Evolutionary conservation across 2,888 invertebrate genomes (phyloP), one percentile per base, ranked within the genome.

Genomic region (Eudasyphora cyanicolor): DNA sequence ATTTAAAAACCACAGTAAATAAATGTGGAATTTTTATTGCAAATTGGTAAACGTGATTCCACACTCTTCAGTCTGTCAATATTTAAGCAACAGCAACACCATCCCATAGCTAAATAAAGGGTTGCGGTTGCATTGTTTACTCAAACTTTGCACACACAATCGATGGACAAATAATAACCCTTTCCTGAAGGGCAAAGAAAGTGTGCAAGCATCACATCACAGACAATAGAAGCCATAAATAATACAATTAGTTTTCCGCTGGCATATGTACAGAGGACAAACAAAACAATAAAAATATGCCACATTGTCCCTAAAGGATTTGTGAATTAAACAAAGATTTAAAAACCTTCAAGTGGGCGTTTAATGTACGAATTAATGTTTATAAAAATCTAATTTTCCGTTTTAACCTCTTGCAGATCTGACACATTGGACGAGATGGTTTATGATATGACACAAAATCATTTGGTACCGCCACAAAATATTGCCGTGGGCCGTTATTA

Each of bases 401-500:
- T n/a, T n/a, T n/a, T n/a, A n/a, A n/a, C 51, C 19, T 29, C 54
- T 80, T 77, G 38, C 62, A 74, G 78, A 82, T 82, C 76, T 73
- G 79, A 74, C 60, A 71, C 38, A n/a, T 62, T 27, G 32, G 35
- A 73, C 67, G 70, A 49, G 42, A 92, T 92, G 92, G 92, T 92
- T 42, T 92, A 92, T 82, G 92, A 92, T 77, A 92, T 92, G 88
- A 91, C 91, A 21, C 67, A 67, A 67, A 67, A 42, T 67, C 92
- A 92, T 71, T 85, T 91, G 88, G 89, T 90, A 60, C 90, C 91
- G 19, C 88, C 90, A 62, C 90, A 91, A 69, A 92, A 91, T 87
- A 92, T 91, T 69, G 89, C 92, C 8, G 85, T 92, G 64, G 90
- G 92, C 38, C 90, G 91, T 32, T 91, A 91, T 82, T 92, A 91